Evolutionary conservation across 2,113 vertebrate species (phyloP), one percentile per base, ranked within the genome.

Genomic region (Pygathrix nemaeus): DNA sequence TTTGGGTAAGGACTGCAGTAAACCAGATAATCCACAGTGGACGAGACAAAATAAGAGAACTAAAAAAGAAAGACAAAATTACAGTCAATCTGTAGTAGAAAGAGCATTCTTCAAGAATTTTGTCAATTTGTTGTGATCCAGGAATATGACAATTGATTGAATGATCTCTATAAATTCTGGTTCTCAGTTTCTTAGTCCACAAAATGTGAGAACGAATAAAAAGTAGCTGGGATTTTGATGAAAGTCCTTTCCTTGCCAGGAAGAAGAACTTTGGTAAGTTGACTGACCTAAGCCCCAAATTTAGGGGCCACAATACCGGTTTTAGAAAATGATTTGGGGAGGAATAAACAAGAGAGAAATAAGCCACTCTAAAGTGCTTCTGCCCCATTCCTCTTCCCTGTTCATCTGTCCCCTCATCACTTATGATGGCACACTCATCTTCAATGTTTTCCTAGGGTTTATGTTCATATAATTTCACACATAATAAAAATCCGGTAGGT

Each of bases 61-160:
- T 6, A 79, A 84, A 87, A 43, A 45, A 75, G 20, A 92, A 78
- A 89, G 92, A 38, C 40, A 86, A 82, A 73, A 87, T 92, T 59
- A 96, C 45, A 90, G 92, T 92, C 8, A 55, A 94, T 59, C 30
- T 81, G 8, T 35, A n/a, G 78, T 81, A 85, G 25, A 32, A 88
- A 40, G 50, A 78, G 43, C 85, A 35, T 93, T 94, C n/a, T n/a
- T 95, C 48, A 93, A 70, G 35, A 66, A 97, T 89, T 75, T 87
- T 84, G 38, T 8, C 21, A 64, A 57, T 93, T 76, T 78, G 23
- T 81, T 94, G 20, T 95, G 66, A 96, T 66, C 8, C 32, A 93
- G 64, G 25, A 88, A 70, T 72, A 73, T 61, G 3, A 12, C 59
- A 94, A 55, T 23, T 82, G 79, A 73, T 20, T 57, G 61, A 84